Percentiles rank a stretch among this genome's conserved stretches.
Evolutionary conservation across 2,888 invertebrate genomes (phyloP).

Genomic region (Hirtodrosophila cameraria): DNA sequence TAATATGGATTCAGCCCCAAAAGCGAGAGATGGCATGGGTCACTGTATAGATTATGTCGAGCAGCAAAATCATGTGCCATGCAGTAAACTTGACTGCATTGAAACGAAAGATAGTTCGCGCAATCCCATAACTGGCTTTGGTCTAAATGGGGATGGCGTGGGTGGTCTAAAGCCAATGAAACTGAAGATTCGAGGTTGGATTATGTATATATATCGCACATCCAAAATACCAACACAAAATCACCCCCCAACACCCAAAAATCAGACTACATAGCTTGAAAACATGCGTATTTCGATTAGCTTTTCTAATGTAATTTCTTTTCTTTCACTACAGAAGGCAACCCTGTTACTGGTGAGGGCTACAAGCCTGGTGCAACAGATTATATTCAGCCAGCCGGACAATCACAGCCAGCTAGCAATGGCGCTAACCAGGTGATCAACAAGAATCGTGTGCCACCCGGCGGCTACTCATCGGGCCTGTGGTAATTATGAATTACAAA

Average conservation of each 20-base stretch:
- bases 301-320: slow-evolving; percentile 1
- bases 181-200: slow-evolving; percentile 48
- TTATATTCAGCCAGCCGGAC: slow-evolving; percentile 77
- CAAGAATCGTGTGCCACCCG: slow-evolving; percentile 84
- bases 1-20: slow-evolving; percentile 8
- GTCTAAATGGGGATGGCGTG: slow-evolving; percentile 49
- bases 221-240: no score
- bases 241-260: no score
- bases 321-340: slow-evolving; percentile 83
- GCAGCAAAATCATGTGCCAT: slow-evolving; percentile 8
- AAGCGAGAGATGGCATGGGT: slow-evolving; percentile 8
- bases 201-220: no score
- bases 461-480: slow-evolving; percentile 84
- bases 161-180: slow-evolving; percentile 44
- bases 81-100: slow-evolving; percentile 19
- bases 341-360: slow-evolving; percentile 86
- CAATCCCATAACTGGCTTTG: slow-evolving; percentile 58
- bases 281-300: background rate
- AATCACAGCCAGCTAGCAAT: slow-evolving; percentile 78
- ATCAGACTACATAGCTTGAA: no score
- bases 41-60: slow-evolving; percentile 21
- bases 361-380: slow-evolving; percentile 84
- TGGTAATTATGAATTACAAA: slow-evolving; percentile 80
- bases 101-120: slow-evolving; percentile 26
- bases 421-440: slow-evolving; percentile 83